Conservation (phyloP, 2,888 invertebrate species). For the Empis stercorea region DNA sequence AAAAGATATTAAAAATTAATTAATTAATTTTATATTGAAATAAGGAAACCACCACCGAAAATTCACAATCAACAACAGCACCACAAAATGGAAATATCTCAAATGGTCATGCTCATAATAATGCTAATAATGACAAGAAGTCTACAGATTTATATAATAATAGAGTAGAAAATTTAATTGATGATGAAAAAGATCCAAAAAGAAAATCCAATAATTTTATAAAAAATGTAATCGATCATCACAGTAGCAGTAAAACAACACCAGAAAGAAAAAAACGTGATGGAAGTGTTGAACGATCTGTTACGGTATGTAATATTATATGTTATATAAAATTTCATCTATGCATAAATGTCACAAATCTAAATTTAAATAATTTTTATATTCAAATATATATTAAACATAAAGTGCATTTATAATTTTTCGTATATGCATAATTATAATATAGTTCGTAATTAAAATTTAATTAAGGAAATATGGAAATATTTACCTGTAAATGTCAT, state of each 20-base stretch:
- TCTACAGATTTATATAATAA: slow-evolving; percentile 12
- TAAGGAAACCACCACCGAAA: no score
- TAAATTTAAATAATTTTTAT: no score
- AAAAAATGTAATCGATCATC: slow-evolving; percentile 3
- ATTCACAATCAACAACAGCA: not conserved
- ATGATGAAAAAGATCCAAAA: slow-evolving; percentile 6
- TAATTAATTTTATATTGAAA: no score
- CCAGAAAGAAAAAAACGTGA: slow-evolving; percentile 25
- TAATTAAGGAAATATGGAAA: no score
- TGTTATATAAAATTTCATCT: no score
- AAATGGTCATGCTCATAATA: slow-evolving; percentile 30
- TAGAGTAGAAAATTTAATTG: slow-evolving; percentile 7
- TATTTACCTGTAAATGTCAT: no score
- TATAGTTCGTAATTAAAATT: no score
- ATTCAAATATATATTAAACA: no score
- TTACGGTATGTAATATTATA: slow-evolving; percentile 23
- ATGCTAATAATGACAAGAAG: slow-evolving; percentile 12
- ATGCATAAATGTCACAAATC: no score
- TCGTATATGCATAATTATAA: no score
- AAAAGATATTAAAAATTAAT: no score
- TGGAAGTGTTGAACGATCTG: slow-evolving; percentile 28
- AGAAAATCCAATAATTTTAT: slow-evolving; percentile 3
- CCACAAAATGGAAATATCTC: slow-evolving; percentile 29
- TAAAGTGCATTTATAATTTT: no score
- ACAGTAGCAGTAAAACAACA: not conserved